A percentile compares a stretch with the other conserved stretches of the same genome.
Conservation (phyloP, 2,888 invertebrate species). For the Luperina nickerlii region DNA sequence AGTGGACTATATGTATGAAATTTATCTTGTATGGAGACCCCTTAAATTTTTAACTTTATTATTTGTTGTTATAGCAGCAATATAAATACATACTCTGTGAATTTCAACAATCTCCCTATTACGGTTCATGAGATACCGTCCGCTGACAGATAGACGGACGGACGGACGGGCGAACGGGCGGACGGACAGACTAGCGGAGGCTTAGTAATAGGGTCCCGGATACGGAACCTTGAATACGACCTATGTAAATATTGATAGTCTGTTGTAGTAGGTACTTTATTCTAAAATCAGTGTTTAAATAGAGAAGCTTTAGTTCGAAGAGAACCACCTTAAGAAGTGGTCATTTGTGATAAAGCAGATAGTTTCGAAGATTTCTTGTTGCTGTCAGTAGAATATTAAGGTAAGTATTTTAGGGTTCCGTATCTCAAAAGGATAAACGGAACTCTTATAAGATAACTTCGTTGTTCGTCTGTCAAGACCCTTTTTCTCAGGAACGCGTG, state of each 20-base stretch:
- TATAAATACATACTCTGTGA: too few relatives aligned
- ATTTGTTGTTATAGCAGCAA: too few relatives aligned
- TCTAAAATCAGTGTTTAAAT: constrained; percentile 20
- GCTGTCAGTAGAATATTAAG: not conserved
- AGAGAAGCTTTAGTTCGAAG: constrained; percentile 14
- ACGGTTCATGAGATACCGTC: too few relatives aligned
- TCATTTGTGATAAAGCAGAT: too few relatives aligned
- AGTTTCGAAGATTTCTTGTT: not conserved
- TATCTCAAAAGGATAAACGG: too few relatives aligned
- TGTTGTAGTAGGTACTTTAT: not conserved
- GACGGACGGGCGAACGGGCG: not conserved
- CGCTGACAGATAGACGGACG: not conserved
- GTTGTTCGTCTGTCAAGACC: too few relatives aligned
- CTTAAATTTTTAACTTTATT: too few relatives aligned
- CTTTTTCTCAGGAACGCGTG: too few relatives aligned
- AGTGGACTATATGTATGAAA: too few relatives aligned
- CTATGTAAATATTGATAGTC: not conserved
- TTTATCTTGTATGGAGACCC: too few relatives aligned
- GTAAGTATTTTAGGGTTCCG: not conserved
- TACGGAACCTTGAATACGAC: constrained; percentile 4
- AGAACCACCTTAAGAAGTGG: not conserved
- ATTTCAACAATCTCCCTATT: too few relatives aligned
- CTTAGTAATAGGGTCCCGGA: not conserved
- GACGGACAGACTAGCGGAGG: not conserved
- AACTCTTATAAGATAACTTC: too few relatives aligned